Evolutionary conservation across 1,140 invertebrate species (phyloP), one percentile per base, ranked within the genome.

Genomic region (Cyclargus thomasi): DNA sequence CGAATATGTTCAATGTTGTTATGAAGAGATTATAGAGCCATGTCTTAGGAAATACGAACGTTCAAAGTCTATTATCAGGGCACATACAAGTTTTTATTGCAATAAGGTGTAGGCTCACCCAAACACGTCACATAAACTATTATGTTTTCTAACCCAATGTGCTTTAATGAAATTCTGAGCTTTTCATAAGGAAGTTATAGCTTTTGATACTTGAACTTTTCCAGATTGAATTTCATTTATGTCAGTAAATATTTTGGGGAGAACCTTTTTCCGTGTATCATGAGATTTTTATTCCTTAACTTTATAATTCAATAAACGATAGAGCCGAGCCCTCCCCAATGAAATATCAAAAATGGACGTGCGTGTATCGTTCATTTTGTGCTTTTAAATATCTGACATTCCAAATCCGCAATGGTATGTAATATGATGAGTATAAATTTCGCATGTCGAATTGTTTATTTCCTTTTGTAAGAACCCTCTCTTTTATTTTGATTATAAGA

Each of bases 151-250:
- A 67, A 67, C 73, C 69, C 74, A 70, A 74, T 82, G 81, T 77
- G 83, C 79, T 83, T 83, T 83, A 83, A 84, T 83, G 80, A 83
- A 83, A 85, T 83, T 79, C 74, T 79, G 75, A 80, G 79, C 79
- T 84, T 78, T 81, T 79, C 83, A 79, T 78, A 80, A 81, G 79
- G 14, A 47, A 47, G 39, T 47, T 47, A 47, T 47, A 16, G 39
- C 39, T 47, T 47, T 47, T 16, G 39, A 47, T 47, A 47, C 11
- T 59, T 17, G 55, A 59, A 21, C 10, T 59, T 59, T 57, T 59
- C 21, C 55, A 20, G 20, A 59, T 59, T 59, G 55, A 59, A 20
- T 11, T 59, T 59, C 20, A 20, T 21, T 59, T 59, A 59, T 18
- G 18, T 21, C 20, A 11, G 18, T 59, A 59, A 11, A 21, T 11